Percentiles rank a stretch among this genome's conserved stretches.
Evolutionary conservation across 2,113 vertebrate genomes (phyloP).

Genomic region (Theristicus caerulescens): DNA sequence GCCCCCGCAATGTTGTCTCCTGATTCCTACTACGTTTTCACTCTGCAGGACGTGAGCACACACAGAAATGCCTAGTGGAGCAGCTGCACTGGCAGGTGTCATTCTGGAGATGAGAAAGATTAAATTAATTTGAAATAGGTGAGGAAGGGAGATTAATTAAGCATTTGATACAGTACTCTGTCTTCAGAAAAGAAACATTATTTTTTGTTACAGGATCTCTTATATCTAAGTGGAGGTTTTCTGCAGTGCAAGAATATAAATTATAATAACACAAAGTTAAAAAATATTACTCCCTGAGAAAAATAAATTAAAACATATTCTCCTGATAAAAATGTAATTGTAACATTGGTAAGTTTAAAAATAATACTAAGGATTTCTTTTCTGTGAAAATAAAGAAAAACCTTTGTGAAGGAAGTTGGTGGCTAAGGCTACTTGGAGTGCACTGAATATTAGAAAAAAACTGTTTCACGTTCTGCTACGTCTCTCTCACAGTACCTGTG

Average conservation of each 20-base stretch:
- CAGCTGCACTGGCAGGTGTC: background rate
- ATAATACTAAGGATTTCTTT: background rate
- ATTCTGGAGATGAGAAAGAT: background rate
- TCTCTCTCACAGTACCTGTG: background rate
- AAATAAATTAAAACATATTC: background rate
- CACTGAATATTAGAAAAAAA: background rate
- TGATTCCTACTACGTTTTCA: background rate
- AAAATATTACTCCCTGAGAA: background rate
- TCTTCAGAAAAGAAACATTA: background rate
- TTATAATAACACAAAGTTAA: background rate
- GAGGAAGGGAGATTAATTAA: background rate
- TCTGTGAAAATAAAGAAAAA: background rate
- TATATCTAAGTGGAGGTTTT: background rate
- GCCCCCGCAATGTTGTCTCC: rapidly evolving
- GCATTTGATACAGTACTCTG: background rate
- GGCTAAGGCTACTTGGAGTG: background rate
- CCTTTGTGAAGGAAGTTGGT: background rate
- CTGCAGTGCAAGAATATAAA: background rate
- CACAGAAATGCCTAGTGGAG: background rate
- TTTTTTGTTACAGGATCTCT: background rate
- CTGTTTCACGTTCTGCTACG: background rate
- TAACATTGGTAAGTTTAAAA: background rate
- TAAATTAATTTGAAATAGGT: background rate
- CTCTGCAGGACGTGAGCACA: background rate
- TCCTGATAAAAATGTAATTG: background rate